Evolutionary conservation across 2,113 vertebrate species (phyloP).

Genomic region (Piaya cayana): DNA sequence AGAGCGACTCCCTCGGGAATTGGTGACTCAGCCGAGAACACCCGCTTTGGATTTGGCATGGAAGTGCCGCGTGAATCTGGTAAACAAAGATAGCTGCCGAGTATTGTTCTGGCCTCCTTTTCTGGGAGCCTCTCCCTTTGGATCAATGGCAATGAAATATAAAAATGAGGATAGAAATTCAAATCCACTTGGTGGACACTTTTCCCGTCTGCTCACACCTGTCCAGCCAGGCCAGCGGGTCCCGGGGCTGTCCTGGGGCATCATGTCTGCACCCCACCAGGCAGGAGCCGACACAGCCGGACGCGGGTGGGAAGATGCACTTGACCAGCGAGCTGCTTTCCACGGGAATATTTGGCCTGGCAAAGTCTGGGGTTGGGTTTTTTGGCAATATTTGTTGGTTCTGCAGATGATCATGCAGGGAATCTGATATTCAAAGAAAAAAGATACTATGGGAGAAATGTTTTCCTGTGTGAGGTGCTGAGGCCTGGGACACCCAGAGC

Average conservation of each 20-base stretch:
- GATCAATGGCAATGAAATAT: neutral
- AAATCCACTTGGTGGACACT: neutral
- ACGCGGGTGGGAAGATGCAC: no score
- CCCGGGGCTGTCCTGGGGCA: neutral
- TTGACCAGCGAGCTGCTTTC: no score
- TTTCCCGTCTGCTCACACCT: neutral
- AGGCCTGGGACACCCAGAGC: no score
- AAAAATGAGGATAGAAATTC: neutral
- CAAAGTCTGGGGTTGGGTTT: neutral
- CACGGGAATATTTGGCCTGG: neutral
- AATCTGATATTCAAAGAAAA: neutral
- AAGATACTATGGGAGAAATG: neutral
- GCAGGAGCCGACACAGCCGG: no score
- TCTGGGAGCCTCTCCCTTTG: neutral
- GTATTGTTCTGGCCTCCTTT: neutral
- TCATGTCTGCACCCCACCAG: neutral
- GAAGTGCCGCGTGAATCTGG: neutral
- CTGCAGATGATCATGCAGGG: neutral
- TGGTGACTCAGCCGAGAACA: neutral
- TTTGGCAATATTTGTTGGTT: neutral
- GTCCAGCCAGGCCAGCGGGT: neutral
- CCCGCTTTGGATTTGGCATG: neutral
- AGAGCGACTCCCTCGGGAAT: no score
- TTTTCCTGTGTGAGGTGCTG: no score
- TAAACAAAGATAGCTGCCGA: neutral